A percentile compares a stretch with the other conserved stretches of the same genome.
These are phyloP conservation scores for Drosophila bocki DNA, from an alignment of 1,140 invertebrate species.

Conservation along the genomic window DNA sequence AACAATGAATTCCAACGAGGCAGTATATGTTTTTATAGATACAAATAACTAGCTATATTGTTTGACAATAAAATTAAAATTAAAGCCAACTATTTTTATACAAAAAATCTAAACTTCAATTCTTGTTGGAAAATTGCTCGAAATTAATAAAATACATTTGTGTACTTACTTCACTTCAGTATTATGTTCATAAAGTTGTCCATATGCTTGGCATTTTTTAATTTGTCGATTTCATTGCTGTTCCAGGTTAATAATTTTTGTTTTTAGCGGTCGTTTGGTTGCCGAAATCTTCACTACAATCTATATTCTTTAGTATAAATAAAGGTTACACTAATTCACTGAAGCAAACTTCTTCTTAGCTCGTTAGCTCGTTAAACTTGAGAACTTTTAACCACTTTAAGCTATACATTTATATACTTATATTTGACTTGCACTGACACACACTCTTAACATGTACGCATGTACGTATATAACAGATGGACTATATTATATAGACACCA, in stretches of 20 bases:
- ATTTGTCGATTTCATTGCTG: conserved; percentile 37
- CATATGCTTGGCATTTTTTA: conserved; percentile 27
- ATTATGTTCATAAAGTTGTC: conserved; percentile 20
- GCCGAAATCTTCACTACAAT: conserved; percentile 23
- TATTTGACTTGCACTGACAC: conserved; percentile 26
- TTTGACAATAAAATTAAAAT: not conserved
- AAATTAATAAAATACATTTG: conserved; percentile 8
- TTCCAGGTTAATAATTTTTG: not conserved
- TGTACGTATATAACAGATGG: conserved; percentile 31
- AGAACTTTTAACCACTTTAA: conserved; percentile 20
- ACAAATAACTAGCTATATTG: not conserved
- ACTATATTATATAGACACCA: conserved; percentile 47
- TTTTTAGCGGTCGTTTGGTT: conserved; percentile 9
- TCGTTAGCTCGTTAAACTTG: conserved; percentile 5
- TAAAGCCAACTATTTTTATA: not conserved
- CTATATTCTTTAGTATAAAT: conserved; percentile 15
- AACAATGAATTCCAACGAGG: conserved; percentile 2
- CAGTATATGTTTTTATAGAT: not conserved
- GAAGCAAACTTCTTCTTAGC: conserved; percentile 1
- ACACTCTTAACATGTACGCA: conserved; percentile 7
- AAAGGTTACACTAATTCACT: conserved; percentile 29
- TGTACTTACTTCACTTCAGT: conserved; percentile 54
- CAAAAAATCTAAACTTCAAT: not conserved
- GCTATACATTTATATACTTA: conserved; percentile 27
- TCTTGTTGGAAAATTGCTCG: not conserved